Conservation (phyloP, 2,113 vertebrate species). For the Cololabis saira region DNA sequence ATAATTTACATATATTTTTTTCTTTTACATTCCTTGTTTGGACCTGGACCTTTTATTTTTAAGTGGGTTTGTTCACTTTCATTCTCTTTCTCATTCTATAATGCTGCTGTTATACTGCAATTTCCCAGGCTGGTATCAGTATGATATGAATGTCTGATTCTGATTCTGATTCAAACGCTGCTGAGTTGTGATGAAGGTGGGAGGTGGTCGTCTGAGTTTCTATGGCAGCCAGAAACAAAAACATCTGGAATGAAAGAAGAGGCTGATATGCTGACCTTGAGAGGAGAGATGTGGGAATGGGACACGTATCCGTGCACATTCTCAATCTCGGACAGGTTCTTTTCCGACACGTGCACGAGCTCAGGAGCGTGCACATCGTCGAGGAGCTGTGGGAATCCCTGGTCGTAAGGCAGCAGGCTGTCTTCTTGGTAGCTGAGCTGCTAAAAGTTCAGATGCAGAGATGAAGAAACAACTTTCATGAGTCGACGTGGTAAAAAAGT, state of each 20-base stretch:
- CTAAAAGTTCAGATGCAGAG: constrained; percentile 50
- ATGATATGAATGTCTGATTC: too few relatives aligned
- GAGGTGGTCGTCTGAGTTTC: too few relatives aligned
- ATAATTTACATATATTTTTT: too few relatives aligned
- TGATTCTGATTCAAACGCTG: too few relatives aligned
- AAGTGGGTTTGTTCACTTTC: too few relatives aligned
- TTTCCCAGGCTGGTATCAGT: too few relatives aligned
- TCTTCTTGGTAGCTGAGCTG: constrained; percentile 97
- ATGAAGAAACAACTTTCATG: not conserved
- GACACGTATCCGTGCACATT: constrained; percentile 96
- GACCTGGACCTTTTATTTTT: too few relatives aligned
- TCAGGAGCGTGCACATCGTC: constrained; percentile 91
- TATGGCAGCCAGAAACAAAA: not conserved
- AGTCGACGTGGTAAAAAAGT: too few relatives aligned
- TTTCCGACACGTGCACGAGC: constrained; percentile 95
- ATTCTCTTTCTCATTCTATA: too few relatives aligned
- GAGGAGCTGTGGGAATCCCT: constrained; percentile 90
- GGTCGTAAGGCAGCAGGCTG: constrained; percentile 87
- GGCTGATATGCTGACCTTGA: constrained; percentile 87
- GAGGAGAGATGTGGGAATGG: constrained; percentile 95
- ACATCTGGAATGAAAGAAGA: not conserved
- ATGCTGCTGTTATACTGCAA: too few relatives aligned
- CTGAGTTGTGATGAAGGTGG: too few relatives aligned
- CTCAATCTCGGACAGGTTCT: constrained; percentile 97
- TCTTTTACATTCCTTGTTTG: too few relatives aligned